phyloP scores from a whole-genome alignment of 2,888 invertebrate species.

The Ferrisia virgata region DNA sequence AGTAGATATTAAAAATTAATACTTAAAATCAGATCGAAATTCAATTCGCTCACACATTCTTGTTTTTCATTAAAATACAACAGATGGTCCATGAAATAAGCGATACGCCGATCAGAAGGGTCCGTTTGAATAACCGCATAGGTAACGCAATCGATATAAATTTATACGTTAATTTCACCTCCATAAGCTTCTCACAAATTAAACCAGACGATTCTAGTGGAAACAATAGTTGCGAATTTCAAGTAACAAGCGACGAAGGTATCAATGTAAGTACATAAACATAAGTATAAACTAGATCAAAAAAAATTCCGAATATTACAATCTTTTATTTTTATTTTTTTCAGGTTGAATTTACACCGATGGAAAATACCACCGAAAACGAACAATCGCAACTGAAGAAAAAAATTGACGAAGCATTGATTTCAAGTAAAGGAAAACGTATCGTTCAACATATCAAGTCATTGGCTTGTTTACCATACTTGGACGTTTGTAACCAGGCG shows the following conservation, averaged over 20 bases:
- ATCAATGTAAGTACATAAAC: not conserved
- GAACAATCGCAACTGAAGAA: not conserved
- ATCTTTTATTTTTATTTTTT: too few relatives aligned
- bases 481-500: not conserved
- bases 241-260: not conserved
- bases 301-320: too few relatives aligned
- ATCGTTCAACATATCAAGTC: not conserved
- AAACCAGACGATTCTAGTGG: not conserved
- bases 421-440: not conserved
- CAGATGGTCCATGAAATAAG: not conserved
- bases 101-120: not conserved
- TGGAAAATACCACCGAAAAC: not conserved
- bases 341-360: not conserved
- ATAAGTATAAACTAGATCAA: not conserved
- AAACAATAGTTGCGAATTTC: not conserved
- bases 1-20: not conserved
- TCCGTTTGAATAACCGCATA: not conserved
- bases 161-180: not conserved
- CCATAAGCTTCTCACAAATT: not conserved
- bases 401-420: not conserved
- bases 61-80: too few relatives aligned
- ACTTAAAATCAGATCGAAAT: not conserved
- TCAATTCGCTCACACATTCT: not conserved
- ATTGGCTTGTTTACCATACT: not conserved
- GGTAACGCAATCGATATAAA: not conserved